A percentile compares a stretch with the other conserved stretches of the same genome.
phyloP scores from a whole-genome alignment of 2,113 vertebrate species.

The Callopanchax toddi region DNA sequence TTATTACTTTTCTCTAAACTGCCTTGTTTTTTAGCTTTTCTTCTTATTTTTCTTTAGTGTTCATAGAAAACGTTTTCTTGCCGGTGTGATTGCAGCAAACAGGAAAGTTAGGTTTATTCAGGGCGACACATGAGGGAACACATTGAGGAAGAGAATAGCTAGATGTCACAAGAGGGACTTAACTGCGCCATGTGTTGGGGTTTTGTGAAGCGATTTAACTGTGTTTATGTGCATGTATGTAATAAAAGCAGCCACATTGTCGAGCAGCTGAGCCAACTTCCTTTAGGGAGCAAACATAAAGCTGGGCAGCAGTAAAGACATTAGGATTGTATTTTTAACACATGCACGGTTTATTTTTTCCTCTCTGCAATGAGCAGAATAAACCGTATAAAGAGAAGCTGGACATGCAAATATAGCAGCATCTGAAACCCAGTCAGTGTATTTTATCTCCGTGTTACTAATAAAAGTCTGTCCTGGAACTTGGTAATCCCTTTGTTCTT shows the following conservation, averaged over 20 bases:
- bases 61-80: too few relatives aligned
- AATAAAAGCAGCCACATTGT: neutral
- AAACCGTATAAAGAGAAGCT: constrained; percentile 10
- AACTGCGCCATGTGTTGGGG: too few relatives aligned
- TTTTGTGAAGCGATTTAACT: constrained; percentile 35
- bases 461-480: constrained; percentile 26
- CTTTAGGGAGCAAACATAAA: neutral
- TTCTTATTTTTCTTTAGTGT: too few relatives aligned
- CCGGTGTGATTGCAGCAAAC: too few relatives aligned
- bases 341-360: neutral
- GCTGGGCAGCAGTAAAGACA: neutral
- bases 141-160: neutral
- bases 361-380: neutral
- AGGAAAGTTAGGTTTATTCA: neutral
- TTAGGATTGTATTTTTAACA: neutral
- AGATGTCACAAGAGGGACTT: too few relatives aligned
- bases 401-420: neutral
- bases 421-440: constrained; percentile 26
- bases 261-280: constrained; percentile 6
- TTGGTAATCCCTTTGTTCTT: constrained; percentile 2
- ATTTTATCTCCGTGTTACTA: constrained; percentile 15
- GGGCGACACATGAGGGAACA: neutral
- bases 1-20: too few relatives aligned
- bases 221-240: neutral
- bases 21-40: too few relatives aligned